These are phyloP conservation scores for Stratiolaelaps scimitus DNA, from an alignment of 1,140 invertebrate species.

Conservation along the genomic window DNA sequence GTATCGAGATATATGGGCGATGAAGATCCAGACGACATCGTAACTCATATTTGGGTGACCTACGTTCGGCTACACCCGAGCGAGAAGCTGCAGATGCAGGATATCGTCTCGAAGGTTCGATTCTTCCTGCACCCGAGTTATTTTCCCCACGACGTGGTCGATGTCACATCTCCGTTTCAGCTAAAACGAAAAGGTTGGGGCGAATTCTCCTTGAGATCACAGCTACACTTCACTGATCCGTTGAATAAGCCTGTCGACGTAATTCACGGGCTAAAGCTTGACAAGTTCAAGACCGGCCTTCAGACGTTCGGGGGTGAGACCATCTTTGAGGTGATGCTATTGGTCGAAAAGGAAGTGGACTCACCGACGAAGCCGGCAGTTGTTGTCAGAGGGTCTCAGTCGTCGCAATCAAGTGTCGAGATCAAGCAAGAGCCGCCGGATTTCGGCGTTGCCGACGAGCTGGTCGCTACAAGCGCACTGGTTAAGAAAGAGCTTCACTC, in stretches of 20 bases:
- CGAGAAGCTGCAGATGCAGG: slow-evolving; percentile 42
- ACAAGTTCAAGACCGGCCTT: slow-evolving; percentile 67
- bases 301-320: slow-evolving; percentile 70
- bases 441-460: slow-evolving; percentile 4
- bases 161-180: slow-evolving; percentile 69
- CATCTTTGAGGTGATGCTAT: slow-evolving; percentile 54
- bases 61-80: slow-evolving; percentile 57
- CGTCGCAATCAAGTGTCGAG: slow-evolving; percentile 29
- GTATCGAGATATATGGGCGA: slow-evolving; percentile 60
- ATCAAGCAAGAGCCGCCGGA: slow-evolving; percentile 37
- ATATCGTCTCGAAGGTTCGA: slow-evolving; percentile 57
- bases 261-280: slow-evolving; percentile 66
- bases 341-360: slow-evolving; percentile 37
- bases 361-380: slow-evolving; percentile 37
- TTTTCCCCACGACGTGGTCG: slow-evolving; percentile 69
- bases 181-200: slow-evolving; percentile 72
- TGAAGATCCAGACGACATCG: slow-evolving; percentile 48
- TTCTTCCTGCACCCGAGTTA: slow-evolving; percentile 74
- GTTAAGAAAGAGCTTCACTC: slow-evolving; percentile 30
- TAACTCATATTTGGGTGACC: slow-evolving; percentile 80
- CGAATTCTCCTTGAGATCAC: slow-evolving; percentile 68
- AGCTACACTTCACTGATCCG: slow-evolving; percentile 60
- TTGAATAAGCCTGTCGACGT: slow-evolving; percentile 65
- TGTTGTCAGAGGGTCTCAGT: slow-evolving; percentile 39
- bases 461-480: slow-evolving; percentile 26